Base-by-base conservation (phyloP, 2,113 vertebrate genomes). In the Redunca redunca region DNA sequence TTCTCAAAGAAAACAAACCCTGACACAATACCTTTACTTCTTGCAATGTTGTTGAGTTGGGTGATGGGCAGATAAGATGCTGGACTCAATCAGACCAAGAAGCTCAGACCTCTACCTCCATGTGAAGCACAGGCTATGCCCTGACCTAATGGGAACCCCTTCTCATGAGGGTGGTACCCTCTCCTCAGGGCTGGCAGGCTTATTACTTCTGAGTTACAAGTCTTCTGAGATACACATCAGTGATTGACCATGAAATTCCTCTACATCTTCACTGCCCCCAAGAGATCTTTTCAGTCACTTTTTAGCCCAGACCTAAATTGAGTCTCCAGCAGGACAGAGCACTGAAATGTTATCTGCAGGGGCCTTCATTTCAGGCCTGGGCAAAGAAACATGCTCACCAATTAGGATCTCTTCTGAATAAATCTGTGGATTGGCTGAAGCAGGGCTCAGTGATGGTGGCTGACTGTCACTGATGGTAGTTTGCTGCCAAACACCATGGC, bases 61-160 rank as follows among this genome's bases (percentile, higher is more conserved):
- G 64, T 2, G 2, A 13, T 5, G 53, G 60, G 83, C 26, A 25
- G 15, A 40, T 11, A 5, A 3, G 82, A 53, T 40, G 30, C 77
- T 30, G 13, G 28, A 4, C 7, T 58, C 23, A 48, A 30, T 80
- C 57, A 50, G 80, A 26, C 48, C 3, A 6, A 0, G 1, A 52
- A 57, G 16, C 52, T 33, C 2, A 1, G n/a, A 16, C 16, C 7
- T 2, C 36, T 6, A 1, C 46, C 36, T 40, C 10, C 7, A 2
- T 4, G 2, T 40, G 60, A 9, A 48, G n/a, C 23, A 0, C 9
- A n/a, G n/a, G 30, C 50, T 26, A 17, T 30, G 50, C 50, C 48
- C 0, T 9, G 0, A 2, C 57, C 15, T 9, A 17, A 26, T 1
- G 9, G 87, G 40, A 30, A 60, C 14, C 36, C 10, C 19, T 7